Evolutionary conservation across 2,113 vertebrate species (phyloP), one percentile per base, ranked within the genome.

Genomic region (Plestiodon gilberti): DNA sequence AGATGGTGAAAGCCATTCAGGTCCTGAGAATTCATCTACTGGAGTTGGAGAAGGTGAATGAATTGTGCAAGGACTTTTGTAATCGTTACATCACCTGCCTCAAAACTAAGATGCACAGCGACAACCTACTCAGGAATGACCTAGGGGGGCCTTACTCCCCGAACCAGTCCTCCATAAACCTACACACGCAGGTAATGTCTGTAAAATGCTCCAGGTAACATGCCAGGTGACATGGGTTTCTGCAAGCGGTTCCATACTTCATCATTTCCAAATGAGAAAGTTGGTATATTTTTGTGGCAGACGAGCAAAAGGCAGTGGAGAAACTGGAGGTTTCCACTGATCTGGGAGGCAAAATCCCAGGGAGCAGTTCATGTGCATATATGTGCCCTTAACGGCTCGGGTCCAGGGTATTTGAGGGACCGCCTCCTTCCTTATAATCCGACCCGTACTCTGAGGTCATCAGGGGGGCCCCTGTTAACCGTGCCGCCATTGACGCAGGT

Each of bases 71-170:
- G 95, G 99, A 99, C 96, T 99, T 99, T 83, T 99, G 99, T 95
- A 99, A 99, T 93, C 99, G 98, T 40, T 99, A 99, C 89, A 99
- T 99, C 96, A 99, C 99, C 95, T 99, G 99, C 96, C 98, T 99
- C 95, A 99, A 99, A 97, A 99, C 98, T 93, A 99, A 99, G 98
- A 99, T 99, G 98, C 98, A 99, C 97, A 99, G 98, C 0, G 99
- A 99, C 95, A 99, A 99, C 97, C 98, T 99, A 95, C 98, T 99
- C 93, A 98, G 99, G 93, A 99, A 99, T 0, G 98, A 99, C 95
- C 96, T 99, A 22, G 98, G 98, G 87, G 98, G 98, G 0, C 98
- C 99, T 40, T 99, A 99, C 89, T 99, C 99, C 88, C 99, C 99
- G 23, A 97, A 97, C 88, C 98, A 98, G 93, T 98, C 98, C 95